phyloP scores from a whole-genome alignment of 2,797 vertebrate genomes.

The Protonibea diacanthus region DNA sequence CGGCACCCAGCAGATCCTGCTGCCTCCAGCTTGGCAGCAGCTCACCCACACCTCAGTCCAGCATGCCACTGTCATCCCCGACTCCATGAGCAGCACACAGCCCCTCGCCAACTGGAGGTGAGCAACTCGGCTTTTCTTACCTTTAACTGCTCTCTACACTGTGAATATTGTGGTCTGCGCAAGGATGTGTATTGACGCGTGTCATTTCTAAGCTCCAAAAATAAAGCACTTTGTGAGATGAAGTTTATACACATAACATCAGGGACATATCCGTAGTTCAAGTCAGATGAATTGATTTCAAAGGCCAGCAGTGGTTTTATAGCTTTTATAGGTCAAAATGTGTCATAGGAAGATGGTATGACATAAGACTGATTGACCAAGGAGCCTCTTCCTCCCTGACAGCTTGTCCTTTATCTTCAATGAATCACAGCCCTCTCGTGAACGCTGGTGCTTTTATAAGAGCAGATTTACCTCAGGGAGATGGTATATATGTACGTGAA shows the following conservation, averaged over 20 bases:
- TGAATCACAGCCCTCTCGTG: constrained; percentile 53
- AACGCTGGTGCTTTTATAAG: constrained; percentile 49
- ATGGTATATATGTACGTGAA: constrained; percentile 56
- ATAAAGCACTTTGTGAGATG: constrained; percentile 34
- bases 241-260: constrained; percentile 13
- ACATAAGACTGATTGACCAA: constrained; percentile 53
- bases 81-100: constrained; percentile 94
- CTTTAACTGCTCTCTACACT: background rate
- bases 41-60: constrained; percentile 98
- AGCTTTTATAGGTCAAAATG: constrained; percentile 49
- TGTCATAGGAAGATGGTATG: constrained; percentile 35
- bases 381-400: constrained; percentile 44
- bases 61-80: constrained; percentile 95
- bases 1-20: constrained; percentile 97
- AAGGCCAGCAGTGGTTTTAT: constrained; percentile 38
- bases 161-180: background rate
- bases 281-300: constrained; percentile 38
- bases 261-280: constrained; percentile 14
- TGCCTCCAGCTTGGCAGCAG: constrained; percentile 98
- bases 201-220: constrained; percentile 23
- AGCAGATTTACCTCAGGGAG: constrained; percentile 62
- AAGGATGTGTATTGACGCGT: background rate
- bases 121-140: constrained; percentile 51
- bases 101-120: constrained; percentile 98
- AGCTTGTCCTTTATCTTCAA: constrained; percentile 63